Evolutionary conservation across 2,797 vertebrate species (phyloP).

Genomic region (Linurgus olivaceus): DNA sequence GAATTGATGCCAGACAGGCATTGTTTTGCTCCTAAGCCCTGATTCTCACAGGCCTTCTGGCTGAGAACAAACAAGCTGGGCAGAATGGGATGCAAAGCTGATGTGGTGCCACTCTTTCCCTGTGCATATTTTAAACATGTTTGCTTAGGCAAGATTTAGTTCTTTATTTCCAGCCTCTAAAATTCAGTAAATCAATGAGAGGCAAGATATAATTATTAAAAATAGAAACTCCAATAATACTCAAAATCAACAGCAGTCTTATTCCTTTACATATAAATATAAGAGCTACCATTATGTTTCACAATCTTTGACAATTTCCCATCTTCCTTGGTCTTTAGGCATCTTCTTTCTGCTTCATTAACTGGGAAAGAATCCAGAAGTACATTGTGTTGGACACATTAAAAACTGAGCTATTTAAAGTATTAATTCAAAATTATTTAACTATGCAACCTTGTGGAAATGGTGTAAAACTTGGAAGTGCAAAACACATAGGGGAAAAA

Average conservation of each 20-base stretch:
- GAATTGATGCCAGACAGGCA: neutral
- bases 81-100: neutral
- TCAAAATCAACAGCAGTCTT: neutral
- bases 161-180: neutral
- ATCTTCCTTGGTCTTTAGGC: neutral
- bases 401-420: conserved; percentile 53
- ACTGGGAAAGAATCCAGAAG: neutral
- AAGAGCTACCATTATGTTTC: neutral
- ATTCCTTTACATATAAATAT: neutral
- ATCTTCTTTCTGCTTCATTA: conserved; percentile 5
- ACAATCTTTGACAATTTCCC: neutral
- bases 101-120: neutral
- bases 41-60: neutral
- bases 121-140: neutral
- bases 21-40: neutral
- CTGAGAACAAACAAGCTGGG: neutral
- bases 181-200: neutral
- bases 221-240: neutral
- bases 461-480: neutral
- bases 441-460: neutral
- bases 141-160: neutral
- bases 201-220: neutral
- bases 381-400: conserved; percentile 3
- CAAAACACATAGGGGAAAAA: neutral
- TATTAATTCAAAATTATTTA: conserved; percentile 48